Base-by-base conservation (phyloP, 1,140 invertebrate species). In the Formica exsecta region DNA sequence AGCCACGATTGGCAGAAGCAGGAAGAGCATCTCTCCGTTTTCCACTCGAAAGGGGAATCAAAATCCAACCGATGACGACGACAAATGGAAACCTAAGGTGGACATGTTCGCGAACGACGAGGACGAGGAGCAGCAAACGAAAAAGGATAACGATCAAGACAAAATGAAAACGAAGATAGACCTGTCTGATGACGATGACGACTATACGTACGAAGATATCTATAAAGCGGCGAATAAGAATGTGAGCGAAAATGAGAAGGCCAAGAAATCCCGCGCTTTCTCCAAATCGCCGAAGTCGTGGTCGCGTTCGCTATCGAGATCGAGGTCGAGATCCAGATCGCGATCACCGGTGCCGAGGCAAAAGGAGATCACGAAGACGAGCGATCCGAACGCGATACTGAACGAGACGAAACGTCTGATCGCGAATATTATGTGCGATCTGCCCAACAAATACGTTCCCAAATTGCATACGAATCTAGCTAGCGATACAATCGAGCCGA, bases 161-260 rank as follows among this genome's bases (percentile, higher is more conserved):
- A 92, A 93, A 6, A 38, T 85, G 0, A 95, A 94, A 54, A 77
- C 83, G 4, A 93, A 93, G 7, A 57, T 94, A 22, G 94, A 95
- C 6, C 77, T 94, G 0, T 96, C 96, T 13, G 96, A 97, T 51
- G 96, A 96, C 51, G 96, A 96, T 80, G 96, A 97, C 87, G 97
- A 97, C 93, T 97, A 97, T 88, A 96, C 95, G 9, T 97, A 96
- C 86, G 97, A 97, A 80, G 97, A 97, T 89, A 96, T 97, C 65
- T 96, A 97, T 70, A 96, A 96, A 92, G 96, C 96, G 3, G 96
- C 96, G 0, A 95, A 95, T 29, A 96, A 96, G 87, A 96, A 96
- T 89, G 95, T 96, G 0, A 95, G 92, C 61, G 96, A 96, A 66
- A 96, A 94, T 68, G 95, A 96, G 66, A 95, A 93, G 84, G 94